Conservation (phyloP, 1,140 invertebrate genomes). For the Scaptomyza montana region DNA sequence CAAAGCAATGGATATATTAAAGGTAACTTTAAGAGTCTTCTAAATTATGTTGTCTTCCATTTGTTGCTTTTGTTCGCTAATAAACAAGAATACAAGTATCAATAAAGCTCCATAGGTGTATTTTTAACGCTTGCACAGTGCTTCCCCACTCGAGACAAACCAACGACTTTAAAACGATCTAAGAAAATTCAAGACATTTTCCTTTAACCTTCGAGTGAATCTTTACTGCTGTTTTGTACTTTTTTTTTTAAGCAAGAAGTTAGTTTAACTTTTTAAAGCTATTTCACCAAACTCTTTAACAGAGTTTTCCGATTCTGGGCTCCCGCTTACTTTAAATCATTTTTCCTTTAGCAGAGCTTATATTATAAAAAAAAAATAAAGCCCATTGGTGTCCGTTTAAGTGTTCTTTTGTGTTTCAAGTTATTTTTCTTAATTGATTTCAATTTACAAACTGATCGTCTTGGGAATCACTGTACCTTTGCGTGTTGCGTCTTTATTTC, state of each 20-base stretch:
- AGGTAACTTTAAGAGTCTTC: slow-evolving; percentile 51
- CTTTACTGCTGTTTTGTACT: too few relatives aligned
- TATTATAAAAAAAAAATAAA: too few relatives aligned
- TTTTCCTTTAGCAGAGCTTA: too few relatives aligned
- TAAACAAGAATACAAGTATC: slow-evolving; percentile 37
- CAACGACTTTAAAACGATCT: background rate
- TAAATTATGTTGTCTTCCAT: slow-evolving; percentile 15
- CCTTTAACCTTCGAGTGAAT: too few relatives aligned
- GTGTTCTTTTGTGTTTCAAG: too few relatives aligned
- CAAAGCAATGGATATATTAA: slow-evolving; percentile 4
- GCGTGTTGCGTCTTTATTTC: slow-evolving; percentile 55
- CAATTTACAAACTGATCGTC: background rate
- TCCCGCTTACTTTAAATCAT: too few relatives aligned
- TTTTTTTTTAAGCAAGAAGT: too few relatives aligned
- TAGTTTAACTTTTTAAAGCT: too few relatives aligned
- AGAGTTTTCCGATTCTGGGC: background rate
- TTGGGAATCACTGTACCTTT: slow-evolving; percentile 46
- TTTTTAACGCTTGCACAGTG: slow-evolving; percentile 34
- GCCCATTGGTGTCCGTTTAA: too few relatives aligned
- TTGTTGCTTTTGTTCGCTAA: slow-evolving; percentile 34
- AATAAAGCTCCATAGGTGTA: slow-evolving; percentile 1
- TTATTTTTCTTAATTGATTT: background rate
- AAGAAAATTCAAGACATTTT: too few relatives aligned
- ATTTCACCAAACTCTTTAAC: background rate
- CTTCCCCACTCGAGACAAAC: slow-evolving; percentile 25